These are phyloP conservation scores for Pseudotriccus pelzelni DNA, from an alignment of 2,797 vertebrate species.

Conservation along the genomic window DNA sequence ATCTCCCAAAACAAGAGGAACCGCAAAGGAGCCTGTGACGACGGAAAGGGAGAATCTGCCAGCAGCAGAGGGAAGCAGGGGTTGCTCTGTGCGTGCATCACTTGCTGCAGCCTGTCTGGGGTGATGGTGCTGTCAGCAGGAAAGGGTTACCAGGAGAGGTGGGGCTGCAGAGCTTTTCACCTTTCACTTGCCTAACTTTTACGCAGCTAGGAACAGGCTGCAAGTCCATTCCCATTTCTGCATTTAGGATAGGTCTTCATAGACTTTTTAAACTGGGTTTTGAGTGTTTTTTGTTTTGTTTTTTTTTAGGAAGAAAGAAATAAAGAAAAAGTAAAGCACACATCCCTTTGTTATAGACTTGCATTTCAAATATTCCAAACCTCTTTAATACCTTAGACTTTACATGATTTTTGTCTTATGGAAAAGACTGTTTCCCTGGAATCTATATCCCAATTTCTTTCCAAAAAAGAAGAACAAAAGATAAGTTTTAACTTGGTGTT, in stretches of 20 bases:
- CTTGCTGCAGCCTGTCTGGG: conserved; percentile 10
- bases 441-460: conserved; percentile 17
- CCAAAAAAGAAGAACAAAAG: conserved; percentile 55
- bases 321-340: not conserved
- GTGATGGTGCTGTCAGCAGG: not conserved
- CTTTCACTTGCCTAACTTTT: not conserved
- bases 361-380: not conserved
- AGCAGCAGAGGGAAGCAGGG: not conserved
- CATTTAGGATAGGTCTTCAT: not conserved
- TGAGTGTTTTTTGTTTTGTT: no score
- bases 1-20: not conserved
- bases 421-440: conserved; percentile 15
- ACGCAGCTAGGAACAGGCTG: not conserved
- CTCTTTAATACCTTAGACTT: not conserved
- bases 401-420: not conserved
- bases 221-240: not conserved
- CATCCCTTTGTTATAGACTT: not conserved
- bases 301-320: not conserved
- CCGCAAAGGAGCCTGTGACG: not conserved
- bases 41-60: not conserved
- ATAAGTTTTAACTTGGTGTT: conserved; percentile 66
- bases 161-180: conserved; percentile 2
- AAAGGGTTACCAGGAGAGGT: conserved; percentile 9
- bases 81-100: not conserved
- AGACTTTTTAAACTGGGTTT: not conserved